Evolutionary conservation across 2,797 vertebrate species (phyloP).

Genomic region (Eremophila alpestris): DNA sequence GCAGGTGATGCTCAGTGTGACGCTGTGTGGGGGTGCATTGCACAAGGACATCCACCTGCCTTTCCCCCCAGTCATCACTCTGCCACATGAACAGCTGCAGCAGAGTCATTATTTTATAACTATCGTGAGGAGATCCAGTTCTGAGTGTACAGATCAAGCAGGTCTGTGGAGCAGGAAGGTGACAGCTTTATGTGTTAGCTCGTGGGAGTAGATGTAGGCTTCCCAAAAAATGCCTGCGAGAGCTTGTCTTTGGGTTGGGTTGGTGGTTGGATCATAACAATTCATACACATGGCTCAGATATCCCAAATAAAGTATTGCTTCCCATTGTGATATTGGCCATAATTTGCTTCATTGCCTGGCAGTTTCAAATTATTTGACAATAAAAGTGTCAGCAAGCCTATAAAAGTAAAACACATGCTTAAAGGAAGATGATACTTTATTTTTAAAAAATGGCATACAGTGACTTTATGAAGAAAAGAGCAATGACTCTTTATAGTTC

Average conservation of each 20-base stretch:
- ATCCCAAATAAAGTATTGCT: slow-evolving; percentile 52
- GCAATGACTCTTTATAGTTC: neutral
- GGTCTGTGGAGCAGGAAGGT: neutral
- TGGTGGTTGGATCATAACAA: neutral
- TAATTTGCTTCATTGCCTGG: slow-evolving; percentile 60
- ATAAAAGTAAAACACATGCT: slow-evolving; percentile 56
- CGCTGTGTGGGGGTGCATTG: accelerated
- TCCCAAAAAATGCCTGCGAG: slow-evolving; percentile 5
- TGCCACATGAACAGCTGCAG: neutral
- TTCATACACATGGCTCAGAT: slow-evolving; percentile 20
- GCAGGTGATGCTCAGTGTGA: neutral
- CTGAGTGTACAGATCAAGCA: neutral
- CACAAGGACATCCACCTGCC: neutral
- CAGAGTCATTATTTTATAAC: neutral
- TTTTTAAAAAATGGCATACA: neutral
- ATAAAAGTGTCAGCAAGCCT: slow-evolving; percentile 62
- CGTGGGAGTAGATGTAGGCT: slow-evolving; percentile 7
- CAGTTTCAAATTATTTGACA: slow-evolving; percentile 62
- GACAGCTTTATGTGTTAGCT: slow-evolving; percentile 5
- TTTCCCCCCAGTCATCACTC: neutral
- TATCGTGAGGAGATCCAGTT: neutral
- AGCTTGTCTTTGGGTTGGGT: slow-evolving; percentile 49
- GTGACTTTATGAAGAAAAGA: slow-evolving; percentile 1
- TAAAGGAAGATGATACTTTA: slow-evolving; percentile 34
- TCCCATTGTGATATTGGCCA: slow-evolving; percentile 58